Base-by-base conservation (phyloP, 2,797 vertebrate species). In the Phoxinus dragarum region DNA sequence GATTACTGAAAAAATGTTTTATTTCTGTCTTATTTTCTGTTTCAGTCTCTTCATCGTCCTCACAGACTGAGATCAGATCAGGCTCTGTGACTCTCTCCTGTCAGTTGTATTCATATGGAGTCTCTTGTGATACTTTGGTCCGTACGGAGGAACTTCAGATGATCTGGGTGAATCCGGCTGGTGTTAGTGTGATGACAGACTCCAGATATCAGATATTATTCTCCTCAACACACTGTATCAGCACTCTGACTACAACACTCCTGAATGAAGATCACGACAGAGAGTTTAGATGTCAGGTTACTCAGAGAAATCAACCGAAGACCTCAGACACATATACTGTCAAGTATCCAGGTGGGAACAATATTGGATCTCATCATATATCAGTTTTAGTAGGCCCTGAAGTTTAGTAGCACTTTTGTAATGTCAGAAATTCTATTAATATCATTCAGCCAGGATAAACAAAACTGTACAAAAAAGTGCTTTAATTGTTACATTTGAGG, bases 41-140 rank as follows among this genome's bases (percentile, higher is more conserved):
- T 84, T 84, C 38, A 84, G 82, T 78, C 5, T 77, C 19, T 44
- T 4, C 42, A 67, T 75, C 54, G 17, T 54, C 61, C 72, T 3
- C 82, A 47, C 75, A 79, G 64, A 17, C 49, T 59, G 66, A 84
- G 74, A 44, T 84, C 34, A 69, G 61, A n/a, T 1, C 49, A 61
- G 82, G n/a, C 49, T 84, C 75, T 79, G 16, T 84, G 64, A 71
- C 49, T 79, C 74, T 84, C 75, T 59, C 0, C n/a, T 84, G 74
- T 78, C 74, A 36, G 36, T 66, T 82, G 31, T n/a, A 21, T 56
- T 23, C 0, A 47, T 6, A 42, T 56, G 0, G 0, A n/a, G 0
- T 31, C 16, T 11, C 56, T 49, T 77, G 73, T n/a, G n/a, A n/a
- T n/a, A n/a, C n/a, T n/a, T n/a, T n/a, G n/a, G n/a, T n/a, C n/a